phyloP scores from a whole-genome alignment of 1,140 invertebrate genomes.

The Scaptomyza graminum region DNA sequence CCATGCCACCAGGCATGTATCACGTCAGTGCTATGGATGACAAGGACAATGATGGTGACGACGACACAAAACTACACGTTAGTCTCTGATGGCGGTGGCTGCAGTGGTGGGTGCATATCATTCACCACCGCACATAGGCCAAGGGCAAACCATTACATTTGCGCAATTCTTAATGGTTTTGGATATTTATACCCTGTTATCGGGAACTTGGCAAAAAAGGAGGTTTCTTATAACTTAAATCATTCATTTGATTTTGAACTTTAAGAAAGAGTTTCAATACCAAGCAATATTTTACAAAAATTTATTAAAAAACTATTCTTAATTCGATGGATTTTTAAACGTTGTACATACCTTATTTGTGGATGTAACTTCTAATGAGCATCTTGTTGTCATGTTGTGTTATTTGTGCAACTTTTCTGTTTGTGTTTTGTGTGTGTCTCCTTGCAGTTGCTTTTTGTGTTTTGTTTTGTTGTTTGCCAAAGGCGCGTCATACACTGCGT shows the following conservation, averaged over 20 bases:
- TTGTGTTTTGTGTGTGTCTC: slow-evolving; percentile 9
- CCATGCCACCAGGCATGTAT: slow-evolving; percentile 33
- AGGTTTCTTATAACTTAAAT: too few relatives aligned
- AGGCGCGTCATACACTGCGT: slow-evolving; percentile 33
- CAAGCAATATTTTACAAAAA: too few relatives aligned
- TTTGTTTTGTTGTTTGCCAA: slow-evolving; percentile 21
- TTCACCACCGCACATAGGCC: slow-evolving; percentile 53
- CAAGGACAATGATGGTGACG: slow-evolving; percentile 11
- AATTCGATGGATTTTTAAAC: not conserved
- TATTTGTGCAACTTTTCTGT: not conserved
- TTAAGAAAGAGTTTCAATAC: too few relatives aligned
- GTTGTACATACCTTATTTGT: not conserved
- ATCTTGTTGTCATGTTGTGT: slow-evolving; percentile 21
- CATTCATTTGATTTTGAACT: too few relatives aligned
- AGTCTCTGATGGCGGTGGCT: not conserved
- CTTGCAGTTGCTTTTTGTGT: slow-evolving; percentile 6
- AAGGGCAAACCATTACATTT: slow-evolving; percentile 72
- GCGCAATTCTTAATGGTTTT: slow-evolving; percentile 65
- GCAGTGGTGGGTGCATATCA: too few relatives aligned
- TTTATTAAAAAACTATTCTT: too few relatives aligned
- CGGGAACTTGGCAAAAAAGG: too few relatives aligned
- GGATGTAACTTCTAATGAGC: not conserved
- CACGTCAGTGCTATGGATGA: slow-evolving; percentile 15
- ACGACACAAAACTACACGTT: slow-evolving; percentile 3
- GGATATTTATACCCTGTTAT: slow-evolving; percentile 18